Base-by-base conservation (phyloP, 2,888 invertebrate genomes). In the Scaptomyza polygonia region DNA sequence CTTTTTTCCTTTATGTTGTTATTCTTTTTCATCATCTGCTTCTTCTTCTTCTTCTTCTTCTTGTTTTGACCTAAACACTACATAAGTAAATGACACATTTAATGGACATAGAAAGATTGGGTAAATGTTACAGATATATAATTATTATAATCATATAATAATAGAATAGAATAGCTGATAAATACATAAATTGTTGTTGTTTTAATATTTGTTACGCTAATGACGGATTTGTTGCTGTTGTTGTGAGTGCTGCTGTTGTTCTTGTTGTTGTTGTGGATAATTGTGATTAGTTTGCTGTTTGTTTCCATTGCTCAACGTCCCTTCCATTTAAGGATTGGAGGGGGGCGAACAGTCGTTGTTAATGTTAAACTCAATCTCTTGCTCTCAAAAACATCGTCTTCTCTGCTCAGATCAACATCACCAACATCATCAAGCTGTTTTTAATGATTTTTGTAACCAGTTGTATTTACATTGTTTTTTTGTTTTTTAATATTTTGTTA, bases 261-360 rank as follows among this genome's bases (percentile, higher is more conserved):
- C n/a, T 30, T 64, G 40, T 43, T 49, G 18, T 21, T 49, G 30
- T 30, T 64, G 42, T 36, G 34, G 68, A 54, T 70, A 45, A 4
- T 49, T 56, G 44, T 68, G 57, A 56, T 65, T 83, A 67, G 63
- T 67, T 70, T 64, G 0, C 9, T 39, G 9, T 8, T 39, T 9
- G 0, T 9, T 67, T 68, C 47, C 62, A 51, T 80, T 83, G 91
- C 91, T 95, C 95, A 88, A 95, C 95, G 92, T 95, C 95, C 94
- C 95, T 94, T 91, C 95, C 95, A 91, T 93, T 47, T 93, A 88
- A 94, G 16, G 93, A 89, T 8, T 61, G 94, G 93, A 89, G 92
- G 92, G 82, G 91, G 92, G 90, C 88, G 93, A 92, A 76, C 91
- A 89, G 70, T 72, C 70, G 76, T 65, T 86, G 69, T 73, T 77